Percentiles rank a stretch among this genome's conserved stretches.
phyloP scores from a whole-genome alignment of 2,888 invertebrate species.

The Byasa hedistus region DNA sequence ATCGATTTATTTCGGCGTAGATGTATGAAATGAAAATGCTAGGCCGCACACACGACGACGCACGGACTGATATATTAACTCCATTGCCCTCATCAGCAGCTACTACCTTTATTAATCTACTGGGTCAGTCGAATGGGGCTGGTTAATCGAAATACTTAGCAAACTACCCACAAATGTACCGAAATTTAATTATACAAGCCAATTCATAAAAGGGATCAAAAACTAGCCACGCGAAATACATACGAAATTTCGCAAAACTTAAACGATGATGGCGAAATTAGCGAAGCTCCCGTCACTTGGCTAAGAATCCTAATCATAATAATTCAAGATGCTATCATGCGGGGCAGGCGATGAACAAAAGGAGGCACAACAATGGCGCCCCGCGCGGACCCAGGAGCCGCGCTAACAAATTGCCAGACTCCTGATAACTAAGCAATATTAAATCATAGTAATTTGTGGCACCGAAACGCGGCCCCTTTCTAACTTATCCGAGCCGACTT shows the following conservation, averaged over 20 bases:
- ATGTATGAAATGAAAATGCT: conserved; percentile 75
- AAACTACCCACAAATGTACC: conserved; percentile 23
- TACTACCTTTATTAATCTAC: conserved; percentile 72
- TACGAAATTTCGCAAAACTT: conserved; percentile 23
- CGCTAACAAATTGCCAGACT: conserved; percentile 77
- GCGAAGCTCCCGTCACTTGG: conserved; percentile 71
- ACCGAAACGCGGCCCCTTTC: conserved; percentile 66
- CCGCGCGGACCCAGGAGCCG: conserved; percentile 63
- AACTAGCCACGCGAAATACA: conserved; percentile 7
- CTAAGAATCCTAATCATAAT: conserved; percentile 80
- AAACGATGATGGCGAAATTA: conserved; percentile 73
- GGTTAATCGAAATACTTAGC: conserved; percentile 54
- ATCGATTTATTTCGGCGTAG: conserved; percentile 71
- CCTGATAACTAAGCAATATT: conserved; percentile 80
- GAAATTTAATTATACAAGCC: conserved; percentile 18
- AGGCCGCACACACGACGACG: conserved; percentile 61
- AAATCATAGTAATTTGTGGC: conserved; percentile 80
- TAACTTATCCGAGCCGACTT: conserved; percentile 58
- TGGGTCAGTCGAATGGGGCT: conserved; percentile 54
- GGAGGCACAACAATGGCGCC: conserved; percentile 74
- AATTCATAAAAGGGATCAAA: neutral
- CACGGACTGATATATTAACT: conserved; percentile 67
- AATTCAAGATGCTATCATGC: conserved; percentile 77
- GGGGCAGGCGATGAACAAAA: conserved; percentile 76
- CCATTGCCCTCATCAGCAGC: conserved; percentile 70